Evolutionary conservation across 2,888 invertebrate species (phyloP), one percentile per base, ranked within the genome.

Genomic region (Ochropacha duplaris): DNA sequence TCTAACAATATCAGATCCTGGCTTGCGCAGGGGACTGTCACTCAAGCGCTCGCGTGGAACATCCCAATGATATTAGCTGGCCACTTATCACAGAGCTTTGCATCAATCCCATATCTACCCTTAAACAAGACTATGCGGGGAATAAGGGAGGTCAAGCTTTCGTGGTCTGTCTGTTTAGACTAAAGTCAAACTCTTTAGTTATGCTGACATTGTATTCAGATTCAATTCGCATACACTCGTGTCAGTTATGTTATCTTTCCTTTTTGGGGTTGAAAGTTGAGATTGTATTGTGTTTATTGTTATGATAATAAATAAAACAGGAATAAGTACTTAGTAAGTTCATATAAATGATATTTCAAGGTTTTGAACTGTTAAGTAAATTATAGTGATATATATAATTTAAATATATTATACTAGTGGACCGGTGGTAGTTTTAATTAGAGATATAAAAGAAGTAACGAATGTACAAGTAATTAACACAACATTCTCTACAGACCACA

Each of bases 11-110:
- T 79, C 76, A 79, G 83, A 78, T 78, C 81, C 79, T 78, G 81
- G 78, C 80, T 79, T 80, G 78, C 85, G 83, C 83, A 78, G 83
- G 89, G 89, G 88, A 86, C 86, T 88, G 89, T 89, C 89, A 90
- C 83, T 90, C 89, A 88, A 84, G 80, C 83, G 76, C 76, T 83
- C 83, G 84, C 79, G 81, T 78, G 84, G 84, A 88, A 84, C 85
- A 83, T 79, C 79, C 83, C 84, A 84, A 84, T 84, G 85, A 83
- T 82, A 87, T 84, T 84, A 81, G 75, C 81, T 69, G 72, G 63
- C 88, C 84, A 86, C 72, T 82, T 74, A 77, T 65, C 60, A 57
- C 57, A 74, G 88, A 84, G 69, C 87, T 63, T 75, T 65, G 66
- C 62, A 66, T 67, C 62, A 64, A 65, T 70, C 67, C 74, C 68